Percentiles rank a stretch among this genome's conserved stretches.
These are phyloP conservation scores for Solea senegalensis DNA, from an alignment of 2,113 vertebrate species.

Conservation along the genomic window DNA sequence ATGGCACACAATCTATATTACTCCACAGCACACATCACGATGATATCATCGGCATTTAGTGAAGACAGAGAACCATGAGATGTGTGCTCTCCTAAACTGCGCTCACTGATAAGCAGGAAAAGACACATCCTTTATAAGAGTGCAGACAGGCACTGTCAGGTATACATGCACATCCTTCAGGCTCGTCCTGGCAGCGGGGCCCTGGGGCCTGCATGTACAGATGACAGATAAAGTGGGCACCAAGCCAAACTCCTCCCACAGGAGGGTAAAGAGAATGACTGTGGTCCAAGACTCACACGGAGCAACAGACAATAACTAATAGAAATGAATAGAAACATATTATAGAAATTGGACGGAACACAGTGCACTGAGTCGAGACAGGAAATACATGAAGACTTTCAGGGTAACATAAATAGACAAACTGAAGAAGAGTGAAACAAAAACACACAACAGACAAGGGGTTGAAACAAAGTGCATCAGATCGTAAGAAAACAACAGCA, in stretches of 20 bases:
- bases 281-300: conserved; percentile 53
- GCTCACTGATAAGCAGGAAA: conserved; percentile 61
- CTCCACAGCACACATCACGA: conserved; percentile 7
- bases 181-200: conserved; percentile 28
- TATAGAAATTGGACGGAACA: conserved; percentile 40
- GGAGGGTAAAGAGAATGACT: conserved; percentile 50
- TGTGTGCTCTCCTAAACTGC: conserved; percentile 42
- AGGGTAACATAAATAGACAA: conserved; percentile 41
- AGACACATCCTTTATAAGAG: conserved; percentile 57
- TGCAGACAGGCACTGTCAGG: conserved; percentile 64
- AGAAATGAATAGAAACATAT: conserved; percentile 54
- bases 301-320: conserved; percentile 48
- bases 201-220: conserved; percentile 55
- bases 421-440: conserved; percentile 37
- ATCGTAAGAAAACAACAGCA: conserved; percentile 31
- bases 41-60: conserved; percentile 47
- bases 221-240: conserved; percentile 64
- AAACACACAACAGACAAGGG: conserved; percentile 28
- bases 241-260: conserved; percentile 64
- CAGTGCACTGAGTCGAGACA: conserved; percentile 58
- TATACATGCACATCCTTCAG: conserved; percentile 57
- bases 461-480: conserved; percentile 17
- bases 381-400: conserved; percentile 53
- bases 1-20: conserved; percentile 30
- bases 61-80: conserved; percentile 8